Base-by-base conservation (phyloP, 2,113 vertebrate species). In the Crocuta crocuta region DNA sequence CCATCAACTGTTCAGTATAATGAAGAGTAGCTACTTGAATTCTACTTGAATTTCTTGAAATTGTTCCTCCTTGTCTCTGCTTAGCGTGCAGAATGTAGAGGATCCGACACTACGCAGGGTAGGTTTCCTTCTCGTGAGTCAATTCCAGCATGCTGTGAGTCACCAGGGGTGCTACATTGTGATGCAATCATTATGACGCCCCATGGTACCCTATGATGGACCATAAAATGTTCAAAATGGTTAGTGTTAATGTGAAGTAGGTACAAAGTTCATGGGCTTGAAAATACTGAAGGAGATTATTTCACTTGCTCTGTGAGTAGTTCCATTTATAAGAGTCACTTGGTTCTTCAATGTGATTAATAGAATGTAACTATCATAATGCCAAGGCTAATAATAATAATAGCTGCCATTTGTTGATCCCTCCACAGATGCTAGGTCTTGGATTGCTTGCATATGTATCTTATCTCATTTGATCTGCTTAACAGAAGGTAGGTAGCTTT, bases 161-260 rank as follows among this genome's bases (percentile, higher is more conserved):
- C 81, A 91, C 55, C n/a, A 85, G 43, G 26, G 17, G 28, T 63
- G 15, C 83, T 91, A 21, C 79, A 89, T 33, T 89, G 81, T 89
- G 94, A 94, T 70, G 82, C 15, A 11, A 68, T 74, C 86, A 24
- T 92, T 68, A 87, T 63, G 89, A 94, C 3, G 5, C 35, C 73
- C n/a, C 23, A 23, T 55, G 58, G 15, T 79, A 26, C 76, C 26
- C 81, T 63, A 2, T 63, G 58, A 95, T 84, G 80, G 45, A 94
- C 70, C 50, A 85, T 80, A 80, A 93, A 94, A 61, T 89, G 39
- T 45, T 63, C 92, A 73, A 48, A 97, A 97, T 78, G 55, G 21
- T 93, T 81, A 93, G 65, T 85, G 45, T 83, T 80, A n/a, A 55
- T 63, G n/a, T 35, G 43, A 91, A 91, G 43, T 50, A 89, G 31